Evolutionary conservation across 2,888 invertebrate species (phyloP), one percentile per base, ranked within the genome.

Genomic region (Muschampia plurimacula): DNA sequence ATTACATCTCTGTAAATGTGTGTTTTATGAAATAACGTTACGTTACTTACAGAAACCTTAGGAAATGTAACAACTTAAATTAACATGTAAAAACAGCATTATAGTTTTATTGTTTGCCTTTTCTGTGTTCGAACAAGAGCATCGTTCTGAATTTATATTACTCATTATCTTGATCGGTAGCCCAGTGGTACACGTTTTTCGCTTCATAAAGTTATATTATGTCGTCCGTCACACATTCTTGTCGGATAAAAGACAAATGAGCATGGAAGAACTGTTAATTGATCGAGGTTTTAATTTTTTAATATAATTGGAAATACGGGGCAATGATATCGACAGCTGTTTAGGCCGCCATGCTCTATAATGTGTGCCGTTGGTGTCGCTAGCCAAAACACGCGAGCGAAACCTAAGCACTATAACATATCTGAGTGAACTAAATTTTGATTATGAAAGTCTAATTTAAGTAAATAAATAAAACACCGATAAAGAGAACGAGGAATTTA

Each of bases 141-240:
- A 83, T 81, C 82, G 83, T 84, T 84, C 81, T 89, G 90, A 88
- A 89, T 90, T 88, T 89, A 86, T 89, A 89, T 88, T 85, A 86
- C 84, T 83, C 81, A 88, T 89, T 89, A 89, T 84, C 85, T 84
- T 84, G 77, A 82, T 82, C 77, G 81, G 80, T 79, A 83, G 84
- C 80, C 79, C 83, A 41, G 80, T 80, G 79, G 81, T 79, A 78
- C 75, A 75, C 81, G 82, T 84, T 83, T 84, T 85, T 83, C 85
- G 83, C 83, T 86, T 83, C 84, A 86, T 86, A 84, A 86, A 83
- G 81, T 80, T 79, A 82, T 81, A 12, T n/a, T 39, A n/a, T 59
- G 83, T 81, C 78, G 79, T 79, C 79, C 83, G 81, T 83, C 83
- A 84, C 85, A 86, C 83, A 86, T 84, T 86, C 83, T 84, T 84